These are phyloP conservation scores for Artemia sp. DNA, from an alignment of 2,888 invertebrate species.

Conservation along the genomic window DNA sequence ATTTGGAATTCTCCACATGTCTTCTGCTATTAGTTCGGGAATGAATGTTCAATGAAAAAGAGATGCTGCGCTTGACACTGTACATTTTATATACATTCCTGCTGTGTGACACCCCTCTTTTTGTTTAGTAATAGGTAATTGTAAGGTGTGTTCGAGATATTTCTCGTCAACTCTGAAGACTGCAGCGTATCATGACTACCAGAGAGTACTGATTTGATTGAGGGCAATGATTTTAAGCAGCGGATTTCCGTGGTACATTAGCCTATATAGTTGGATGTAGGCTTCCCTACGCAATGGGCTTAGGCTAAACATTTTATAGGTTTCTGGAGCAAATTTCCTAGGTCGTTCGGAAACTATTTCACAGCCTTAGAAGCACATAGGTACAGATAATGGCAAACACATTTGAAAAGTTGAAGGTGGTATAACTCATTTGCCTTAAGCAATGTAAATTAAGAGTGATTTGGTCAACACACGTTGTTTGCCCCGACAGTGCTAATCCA, in stretches of 20 bases:
- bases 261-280: not conserved
- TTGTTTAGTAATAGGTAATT: not conserved
- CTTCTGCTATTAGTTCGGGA: too few species aligned
- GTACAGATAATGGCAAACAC: constrained; percentile 16
- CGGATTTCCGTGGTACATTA: not conserved
- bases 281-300: constrained; percentile 11
- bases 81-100: constrained; percentile 9
- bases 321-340: constrained; percentile 4
- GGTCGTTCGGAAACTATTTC: not conserved
- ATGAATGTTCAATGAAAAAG: too few species aligned
- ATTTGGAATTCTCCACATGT: too few species aligned
- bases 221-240: not conserved
- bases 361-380: not conserved
- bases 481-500: too few species aligned
- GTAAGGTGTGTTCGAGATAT: not conserved
- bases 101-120: constrained; percentile 17
- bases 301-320: constrained; percentile 13
- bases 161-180: not conserved
- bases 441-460: too few species aligned
- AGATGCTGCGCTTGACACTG: constrained; percentile 9
- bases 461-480: too few species aligned
- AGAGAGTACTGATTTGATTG: not conserved
- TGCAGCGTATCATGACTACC: not conserved
- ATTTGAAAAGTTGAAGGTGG: constrained; percentile 8
- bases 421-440: not conserved